phyloP scores from a whole-genome alignment of 2,113 vertebrate genomes.

The Silurus meridionalis region DNA sequence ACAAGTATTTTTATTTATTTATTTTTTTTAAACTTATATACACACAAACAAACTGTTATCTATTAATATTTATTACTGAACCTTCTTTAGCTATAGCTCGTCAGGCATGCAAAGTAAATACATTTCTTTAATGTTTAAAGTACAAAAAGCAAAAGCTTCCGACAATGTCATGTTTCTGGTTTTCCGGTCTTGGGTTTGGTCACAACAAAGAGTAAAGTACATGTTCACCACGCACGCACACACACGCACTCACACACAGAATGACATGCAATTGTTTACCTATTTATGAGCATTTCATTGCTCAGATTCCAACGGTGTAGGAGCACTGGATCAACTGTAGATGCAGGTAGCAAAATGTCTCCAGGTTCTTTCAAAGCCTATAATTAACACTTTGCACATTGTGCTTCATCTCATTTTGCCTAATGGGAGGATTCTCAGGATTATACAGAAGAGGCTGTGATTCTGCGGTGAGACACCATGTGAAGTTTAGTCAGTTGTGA shows the following conservation, averaged over 20 bases:
- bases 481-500: neutral
- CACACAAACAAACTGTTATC: neutral
- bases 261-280: neutral
- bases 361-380: neutral
- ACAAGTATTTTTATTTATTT: too few relatives aligned
- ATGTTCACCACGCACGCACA: neutral
- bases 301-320: constrained; percentile 1
- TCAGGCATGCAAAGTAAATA: neutral
- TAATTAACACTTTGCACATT: neutral
- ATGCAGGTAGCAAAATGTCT: neutral
- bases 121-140: neutral
- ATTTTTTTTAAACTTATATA: neutral
- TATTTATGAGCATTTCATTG: neutral
- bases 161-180: neutral
- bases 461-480: too few relatives aligned
- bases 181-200: constrained; percentile 11
- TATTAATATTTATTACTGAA: neutral
- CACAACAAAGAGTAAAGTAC: constrained; percentile 19
- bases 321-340: too few relatives aligned
- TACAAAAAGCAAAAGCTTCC: neutral
- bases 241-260: neutral
- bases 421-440: neutral
- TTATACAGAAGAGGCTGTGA: neutral
- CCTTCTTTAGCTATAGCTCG: neutral
- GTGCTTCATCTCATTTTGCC: neutral